These are phyloP conservation scores for Chydorus sphaericus DNA, from an alignment of 2,888 invertebrate species.

Conservation along the genomic window DNA sequence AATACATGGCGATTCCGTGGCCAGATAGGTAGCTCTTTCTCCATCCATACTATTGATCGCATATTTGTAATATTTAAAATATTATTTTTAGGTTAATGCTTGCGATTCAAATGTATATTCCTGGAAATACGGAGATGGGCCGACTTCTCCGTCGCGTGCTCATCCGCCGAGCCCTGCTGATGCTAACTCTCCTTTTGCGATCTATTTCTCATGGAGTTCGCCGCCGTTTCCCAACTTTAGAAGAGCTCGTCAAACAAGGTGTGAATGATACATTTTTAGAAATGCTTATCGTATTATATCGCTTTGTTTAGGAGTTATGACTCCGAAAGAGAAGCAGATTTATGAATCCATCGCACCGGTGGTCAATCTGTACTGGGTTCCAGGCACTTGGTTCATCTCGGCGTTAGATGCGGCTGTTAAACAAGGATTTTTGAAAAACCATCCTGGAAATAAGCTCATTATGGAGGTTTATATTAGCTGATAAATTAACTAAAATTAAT, in stretches of 20 bases:
- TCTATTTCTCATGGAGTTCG: slow-evolving; percentile 46
- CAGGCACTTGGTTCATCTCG: slow-evolving; percentile 42
- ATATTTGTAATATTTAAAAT: no score
- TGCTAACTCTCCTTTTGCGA: slow-evolving; percentile 39
- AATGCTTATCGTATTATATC: no score
- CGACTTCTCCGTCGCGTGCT: slow-evolving; percentile 41
- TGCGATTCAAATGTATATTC: slow-evolving; percentile 38
- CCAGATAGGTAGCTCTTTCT: slow-evolving; percentile 36
- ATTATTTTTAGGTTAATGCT: slow-evolving; percentile 43
- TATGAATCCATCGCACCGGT: slow-evolving; percentile 41
- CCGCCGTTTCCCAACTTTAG: slow-evolving; percentile 40
- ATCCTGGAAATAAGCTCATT: slow-evolving; percentile 39
- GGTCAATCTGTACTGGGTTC: slow-evolving; percentile 49
- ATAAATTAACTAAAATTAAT: neutral
- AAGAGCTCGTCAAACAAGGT: slow-evolving; percentile 42
- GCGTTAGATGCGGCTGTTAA: slow-evolving; percentile 37
- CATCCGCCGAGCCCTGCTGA: slow-evolving; percentile 44
- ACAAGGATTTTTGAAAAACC: slow-evolving; percentile 37
- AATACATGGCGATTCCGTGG: slow-evolving; percentile 42
- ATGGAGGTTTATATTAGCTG: slow-evolving; percentile 35
- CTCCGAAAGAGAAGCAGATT: slow-evolving; percentile 38
- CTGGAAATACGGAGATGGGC: slow-evolving; percentile 41
- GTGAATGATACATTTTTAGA: neutral
- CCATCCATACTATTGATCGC: no score
- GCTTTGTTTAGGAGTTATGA: slow-evolving; percentile 45